These are phyloP conservation scores for Litoditis marina DNA, from an alignment of 2,888 invertebrate species.

Conservation along the genomic window DNA sequence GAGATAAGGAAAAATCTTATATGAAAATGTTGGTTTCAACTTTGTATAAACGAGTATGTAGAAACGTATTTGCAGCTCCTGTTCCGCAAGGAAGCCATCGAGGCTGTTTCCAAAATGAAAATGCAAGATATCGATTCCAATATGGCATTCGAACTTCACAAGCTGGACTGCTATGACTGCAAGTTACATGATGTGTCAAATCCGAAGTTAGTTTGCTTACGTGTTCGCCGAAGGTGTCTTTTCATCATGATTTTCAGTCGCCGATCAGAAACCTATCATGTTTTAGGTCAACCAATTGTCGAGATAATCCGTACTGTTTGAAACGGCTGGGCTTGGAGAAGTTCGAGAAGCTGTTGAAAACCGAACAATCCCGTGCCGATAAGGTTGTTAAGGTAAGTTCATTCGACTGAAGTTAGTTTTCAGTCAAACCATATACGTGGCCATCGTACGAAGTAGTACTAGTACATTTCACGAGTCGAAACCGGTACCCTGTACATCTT, in stretches of 20 bases:
- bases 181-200: conserved; percentile 35
- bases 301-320: conserved; percentile 55
- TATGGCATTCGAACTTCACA: conserved; percentile 28
- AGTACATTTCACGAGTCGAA: background rate
- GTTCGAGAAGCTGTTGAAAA: conserved; percentile 51
- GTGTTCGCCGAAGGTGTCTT: no score
- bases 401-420: background rate
- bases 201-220: conserved; percentile 34
- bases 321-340: conserved; percentile 55
- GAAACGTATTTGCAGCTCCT: no score
- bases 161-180: conserved; percentile 40
- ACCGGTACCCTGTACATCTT: no score
- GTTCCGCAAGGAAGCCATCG: background rate
- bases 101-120: background rate
- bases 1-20: no score
- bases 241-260: no score
- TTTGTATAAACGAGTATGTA: no score
- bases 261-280: no score
- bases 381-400: conserved; percentile 21
- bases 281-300: conserved; percentile 36
- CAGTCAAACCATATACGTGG: background rate
- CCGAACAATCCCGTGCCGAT: conserved; percentile 26
- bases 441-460: background rate
- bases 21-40: no score
- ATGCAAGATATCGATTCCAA: conserved; percentile 10